Conservation (phyloP, 2,113 vertebrate genomes). For the Anolis sagrei region DNA sequence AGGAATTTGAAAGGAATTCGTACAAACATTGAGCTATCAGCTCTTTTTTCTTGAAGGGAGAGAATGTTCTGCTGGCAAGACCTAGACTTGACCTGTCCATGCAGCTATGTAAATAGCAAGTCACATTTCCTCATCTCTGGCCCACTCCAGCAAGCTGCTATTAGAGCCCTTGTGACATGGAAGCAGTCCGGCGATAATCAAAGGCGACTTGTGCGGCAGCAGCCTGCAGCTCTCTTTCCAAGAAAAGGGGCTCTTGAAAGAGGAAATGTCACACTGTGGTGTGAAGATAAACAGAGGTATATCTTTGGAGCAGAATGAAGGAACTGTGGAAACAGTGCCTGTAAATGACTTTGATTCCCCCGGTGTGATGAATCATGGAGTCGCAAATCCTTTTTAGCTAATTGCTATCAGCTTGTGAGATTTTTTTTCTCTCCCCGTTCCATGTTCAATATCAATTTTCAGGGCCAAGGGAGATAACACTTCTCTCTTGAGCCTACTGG, state of each 20-base stretch:
- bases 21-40: neutral
- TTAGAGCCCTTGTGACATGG: conserved; percentile 74
- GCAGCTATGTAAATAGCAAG: conserved; percentile 62
- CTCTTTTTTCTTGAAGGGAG: neutral
- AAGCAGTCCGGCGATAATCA: conserved; percentile 78
- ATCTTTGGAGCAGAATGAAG: conserved; percentile 70
- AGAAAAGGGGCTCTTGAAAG: conserved; percentile 80
- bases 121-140: conserved; percentile 47
- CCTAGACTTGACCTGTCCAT: conserved; percentile 64
- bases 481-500: conserved; percentile 88
- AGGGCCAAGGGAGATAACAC: conserved; percentile 89
- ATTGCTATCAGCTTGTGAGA: conserved; percentile 98
- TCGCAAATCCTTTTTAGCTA: conserved; percentile 98
- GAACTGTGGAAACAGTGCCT: conserved; percentile 78
- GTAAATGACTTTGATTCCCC: conserved; percentile 93
- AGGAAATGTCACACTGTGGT: conserved; percentile 82
- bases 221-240: conserved; percentile 74
- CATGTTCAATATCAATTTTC: conserved; percentile 99
- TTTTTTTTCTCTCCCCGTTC: conserved; percentile 78
- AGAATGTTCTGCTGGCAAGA: conserved; percentile 41
- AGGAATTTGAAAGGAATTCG: neutral
- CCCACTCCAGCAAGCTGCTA: conserved; percentile 62
- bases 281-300: conserved; percentile 82
- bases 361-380: conserved; percentile 93
- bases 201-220: conserved; percentile 72